Evolutionary conservation across 2,888 invertebrate species (phyloP).

Genomic region (Scaptomyza cyrtandrae): DNA sequence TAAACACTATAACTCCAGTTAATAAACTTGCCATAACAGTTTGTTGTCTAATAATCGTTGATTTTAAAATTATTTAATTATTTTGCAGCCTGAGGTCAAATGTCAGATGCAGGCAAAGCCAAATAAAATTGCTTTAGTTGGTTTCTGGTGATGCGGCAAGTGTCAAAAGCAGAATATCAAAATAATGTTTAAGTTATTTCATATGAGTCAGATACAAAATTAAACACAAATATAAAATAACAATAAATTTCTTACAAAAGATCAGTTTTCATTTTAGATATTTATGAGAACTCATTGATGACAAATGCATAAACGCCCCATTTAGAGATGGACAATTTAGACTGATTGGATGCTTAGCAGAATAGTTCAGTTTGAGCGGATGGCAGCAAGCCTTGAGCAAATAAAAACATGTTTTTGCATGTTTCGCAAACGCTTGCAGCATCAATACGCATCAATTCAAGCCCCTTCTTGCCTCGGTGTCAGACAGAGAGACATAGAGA

Average conservation of each 20-base stretch:
- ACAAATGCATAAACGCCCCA: not conserved
- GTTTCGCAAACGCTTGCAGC: slow-evolving; percentile 66
- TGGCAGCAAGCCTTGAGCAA: slow-evolving; percentile 62
- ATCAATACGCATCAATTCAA: slow-evolving; percentile 74
- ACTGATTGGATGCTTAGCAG: slow-evolving; percentile 4
- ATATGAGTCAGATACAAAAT: not conserved
- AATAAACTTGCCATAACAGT: slow-evolving; percentile 57
- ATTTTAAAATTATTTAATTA: slow-evolving; percentile 75
- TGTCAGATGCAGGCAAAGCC: slow-evolving; percentile 60
- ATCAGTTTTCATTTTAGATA: not conserved
- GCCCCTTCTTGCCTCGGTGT: slow-evolving; percentile 5
- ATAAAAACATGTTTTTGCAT: slow-evolving; percentile 64
- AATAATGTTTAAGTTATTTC: not conserved
- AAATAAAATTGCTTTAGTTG: slow-evolving; percentile 21
- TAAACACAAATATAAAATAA: not conserved
- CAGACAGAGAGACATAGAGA: not conserved
- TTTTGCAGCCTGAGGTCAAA: slow-evolving; percentile 52
- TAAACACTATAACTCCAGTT: slow-evolving; percentile 43
- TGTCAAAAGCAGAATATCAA: slow-evolving; percentile 4
- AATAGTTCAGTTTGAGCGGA: slow-evolving; percentile 37
- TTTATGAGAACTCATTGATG: not conserved
- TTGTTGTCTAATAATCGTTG: slow-evolving; percentile 70
- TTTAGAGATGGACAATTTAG: slow-evolving; percentile 33
- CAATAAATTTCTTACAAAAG: not conserved
- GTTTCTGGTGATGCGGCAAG: slow-evolving; percentile 4